Base-by-base conservation (phyloP, 2,888 invertebrate genomes). In the Pinctada fucata region DNA sequence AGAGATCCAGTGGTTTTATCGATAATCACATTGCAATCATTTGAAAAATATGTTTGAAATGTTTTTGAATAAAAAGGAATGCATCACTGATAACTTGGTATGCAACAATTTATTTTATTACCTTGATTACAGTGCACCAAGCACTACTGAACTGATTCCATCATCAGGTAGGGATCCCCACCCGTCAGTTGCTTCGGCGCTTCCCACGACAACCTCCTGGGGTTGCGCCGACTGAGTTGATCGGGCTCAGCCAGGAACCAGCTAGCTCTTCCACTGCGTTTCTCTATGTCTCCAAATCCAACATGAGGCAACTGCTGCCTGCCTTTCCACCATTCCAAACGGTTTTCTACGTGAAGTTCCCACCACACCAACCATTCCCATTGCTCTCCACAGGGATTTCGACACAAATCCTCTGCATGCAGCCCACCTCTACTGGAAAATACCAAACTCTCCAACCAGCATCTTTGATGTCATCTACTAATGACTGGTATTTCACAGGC, bases 211-310 rank as follows among this genome's bases (percentile, higher is more conserved):
- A 13, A 58, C 58, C 8, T 71, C 71, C 71, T 50, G 71, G 71
- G 50, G 2, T 71, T 71, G 71, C 69, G 16, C 69, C 69, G 69
- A 48, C 69, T 69, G 69, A 69, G 69, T 69, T 69, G 16, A 69
- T 47, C 45, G 2, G 45, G 31, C 31, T 31, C 31, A 31, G 31
- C 31, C 31, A 31, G 31, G 31, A 31, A 31, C 31, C 31, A 31
- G 31, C 31, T 31, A 31, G 31, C 1, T 31, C 31, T 1, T 31
- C 31, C 31, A 31, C 1, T 31, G 0, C 13, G 6, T 69, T 3
- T 47, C 69, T 2, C 69, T 69, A 1, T 48, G 47, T 47, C 48
- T 48, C 50, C 49, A 71, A n/a, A 10, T 71, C 16, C 71, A 49
- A n/a, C 71, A 45, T 10, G 51, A 71, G 4, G 51, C 71, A 10